Conservation (phyloP, 2,113 vertebrate species). For the Neolamprologus sp. region DNA sequence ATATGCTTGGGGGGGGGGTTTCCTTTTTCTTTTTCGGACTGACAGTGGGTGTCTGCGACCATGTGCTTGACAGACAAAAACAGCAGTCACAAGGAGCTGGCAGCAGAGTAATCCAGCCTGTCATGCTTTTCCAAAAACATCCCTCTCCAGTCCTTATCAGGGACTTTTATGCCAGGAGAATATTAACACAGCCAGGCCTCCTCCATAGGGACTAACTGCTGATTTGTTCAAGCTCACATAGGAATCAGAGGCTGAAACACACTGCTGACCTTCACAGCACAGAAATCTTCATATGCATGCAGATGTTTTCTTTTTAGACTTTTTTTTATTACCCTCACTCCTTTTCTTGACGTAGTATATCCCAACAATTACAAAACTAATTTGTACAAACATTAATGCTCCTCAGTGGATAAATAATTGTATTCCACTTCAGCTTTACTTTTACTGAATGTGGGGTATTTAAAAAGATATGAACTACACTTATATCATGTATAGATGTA, state of each 20-base stretch:
- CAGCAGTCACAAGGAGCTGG: conserved; percentile 8
- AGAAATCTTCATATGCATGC: background rate
- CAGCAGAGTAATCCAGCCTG: conserved; percentile 21
- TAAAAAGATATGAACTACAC: background rate
- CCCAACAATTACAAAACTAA: background rate
- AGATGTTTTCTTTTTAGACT: background rate
- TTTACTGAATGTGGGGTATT: background rate
- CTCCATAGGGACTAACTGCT: background rate
- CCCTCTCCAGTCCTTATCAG: background rate
- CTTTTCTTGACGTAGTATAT: background rate
- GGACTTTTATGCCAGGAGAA: conserved; percentile 18
- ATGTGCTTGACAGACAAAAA: conserved; percentile 7
- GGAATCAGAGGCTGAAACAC: background rate
- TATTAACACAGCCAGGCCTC: conserved; percentile 6
- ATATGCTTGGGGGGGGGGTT: rapidly evolving
- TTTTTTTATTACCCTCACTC: background rate
- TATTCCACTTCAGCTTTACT: background rate
- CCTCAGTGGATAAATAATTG: background rate
- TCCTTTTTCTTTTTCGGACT: background rate
- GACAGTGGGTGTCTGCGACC: background rate
- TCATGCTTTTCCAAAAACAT: conserved; percentile 9
- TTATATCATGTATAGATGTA: background rate
- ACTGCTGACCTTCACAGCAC: conserved; percentile 16
- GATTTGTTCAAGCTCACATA: conserved; percentile 11
- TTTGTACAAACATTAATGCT: background rate